Evolutionary conservation across 2,113 vertebrate species (phyloP).

Genomic region (Mugil cephalus): DNA sequence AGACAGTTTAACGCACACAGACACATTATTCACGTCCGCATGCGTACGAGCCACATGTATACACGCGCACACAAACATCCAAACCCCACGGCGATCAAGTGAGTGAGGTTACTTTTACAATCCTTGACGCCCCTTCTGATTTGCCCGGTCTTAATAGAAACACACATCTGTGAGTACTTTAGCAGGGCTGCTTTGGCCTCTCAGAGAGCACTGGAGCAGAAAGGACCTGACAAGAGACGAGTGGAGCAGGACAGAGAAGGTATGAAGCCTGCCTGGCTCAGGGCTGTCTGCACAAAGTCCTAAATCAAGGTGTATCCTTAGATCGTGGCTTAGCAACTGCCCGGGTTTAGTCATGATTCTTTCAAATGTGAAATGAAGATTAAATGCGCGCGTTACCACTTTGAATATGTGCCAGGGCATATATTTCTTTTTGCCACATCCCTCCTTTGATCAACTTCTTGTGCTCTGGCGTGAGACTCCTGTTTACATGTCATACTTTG

Average conservation of each 20-base stretch:
- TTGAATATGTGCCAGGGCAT: neutral
- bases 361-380: constrained; percentile 21
- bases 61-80: constrained; percentile 1
- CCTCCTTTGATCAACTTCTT: neutral
- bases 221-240: constrained; percentile 68
- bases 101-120: constrained; percentile 62
- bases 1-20: constrained; percentile 48
- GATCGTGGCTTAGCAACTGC: constrained; percentile 8
- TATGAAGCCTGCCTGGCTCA: constrained; percentile 10
- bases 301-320: constrained; percentile 44
- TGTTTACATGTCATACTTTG: neutral
- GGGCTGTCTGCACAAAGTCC: constrained; percentile 12
- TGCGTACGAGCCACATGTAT: constrained; percentile 15
- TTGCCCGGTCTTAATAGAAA: constrained; percentile 51
- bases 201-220: constrained; percentile 58
- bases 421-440: neutral
- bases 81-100: constrained; percentile 55
- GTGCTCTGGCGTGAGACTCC: neutral
- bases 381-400: constrained; percentile 2
- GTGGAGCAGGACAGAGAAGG: constrained; percentile 46
- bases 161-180: constrained; percentile 77
- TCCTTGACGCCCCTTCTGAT: constrained; percentile 60
- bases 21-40: constrained; percentile 35
- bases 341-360: constrained; percentile 13
- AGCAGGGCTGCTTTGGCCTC: constrained; percentile 40